phyloP scores from a whole-genome alignment of 2,888 invertebrate genomes.

The Xanthorhoe designata region DNA sequence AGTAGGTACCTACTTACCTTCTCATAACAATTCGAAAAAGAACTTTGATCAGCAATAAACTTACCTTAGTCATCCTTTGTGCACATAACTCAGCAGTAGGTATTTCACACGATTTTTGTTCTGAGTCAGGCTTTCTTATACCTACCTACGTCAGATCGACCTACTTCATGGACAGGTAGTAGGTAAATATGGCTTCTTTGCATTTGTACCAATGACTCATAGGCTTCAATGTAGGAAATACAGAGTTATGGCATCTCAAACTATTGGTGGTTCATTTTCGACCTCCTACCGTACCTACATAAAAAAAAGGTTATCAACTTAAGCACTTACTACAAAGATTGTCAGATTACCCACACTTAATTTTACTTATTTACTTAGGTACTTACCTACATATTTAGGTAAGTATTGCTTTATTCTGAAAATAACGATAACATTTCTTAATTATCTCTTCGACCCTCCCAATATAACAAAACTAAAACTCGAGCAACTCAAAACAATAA shows the following conservation, averaged over 20 bases:
- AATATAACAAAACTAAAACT: background rate
- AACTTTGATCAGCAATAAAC: background rate
- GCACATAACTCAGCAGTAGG: slow-evolving; percentile 11
- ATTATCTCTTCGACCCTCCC: background rate
- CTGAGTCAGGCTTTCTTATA: slow-evolving; percentile 6
- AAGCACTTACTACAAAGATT: too few species aligned
- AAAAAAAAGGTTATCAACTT: background rate
- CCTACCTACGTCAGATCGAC: background rate
- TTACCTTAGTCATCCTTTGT: slow-evolving; percentile 14
- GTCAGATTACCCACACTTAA: background rate
- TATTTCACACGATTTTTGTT: slow-evolving; percentile 11
- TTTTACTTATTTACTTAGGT: background rate
- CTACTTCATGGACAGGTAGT: slow-evolving; percentile 1
- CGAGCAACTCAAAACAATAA: background rate
- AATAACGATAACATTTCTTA: background rate
- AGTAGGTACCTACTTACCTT: too few species aligned
- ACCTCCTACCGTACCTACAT: too few species aligned
- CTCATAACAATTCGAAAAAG: too few species aligned
- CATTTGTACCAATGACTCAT: background rate
- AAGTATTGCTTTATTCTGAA: background rate
- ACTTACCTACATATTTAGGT: too few species aligned
- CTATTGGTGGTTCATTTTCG: too few species aligned
- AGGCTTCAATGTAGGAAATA: background rate
- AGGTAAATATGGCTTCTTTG: background rate
- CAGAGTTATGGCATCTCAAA: too few species aligned